Percentiles rank a stretch among this genome's conserved stretches.
phyloP scores from a whole-genome alignment of 2,797 vertebrate species.

The Channa striata region DNA sequence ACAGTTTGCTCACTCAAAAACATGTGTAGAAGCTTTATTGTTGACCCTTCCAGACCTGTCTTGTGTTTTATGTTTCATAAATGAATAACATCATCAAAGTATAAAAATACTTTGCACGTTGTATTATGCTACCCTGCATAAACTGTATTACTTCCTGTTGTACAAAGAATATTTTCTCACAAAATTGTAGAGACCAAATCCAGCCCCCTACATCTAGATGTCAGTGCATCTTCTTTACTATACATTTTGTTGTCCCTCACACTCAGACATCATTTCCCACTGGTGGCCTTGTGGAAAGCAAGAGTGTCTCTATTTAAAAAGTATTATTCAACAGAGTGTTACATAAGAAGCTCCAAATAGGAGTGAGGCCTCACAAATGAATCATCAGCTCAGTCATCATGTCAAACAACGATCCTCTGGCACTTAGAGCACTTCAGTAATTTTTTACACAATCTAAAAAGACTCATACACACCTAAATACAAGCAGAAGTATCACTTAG shows the following conservation, averaged over 20 bases:
- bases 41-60: no score
- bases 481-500: conserved; percentile 65
- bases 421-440: conserved; percentile 63
- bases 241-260: conserved; percentile 14
- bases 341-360: conserved; percentile 77
- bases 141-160: no score
- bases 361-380: conserved; percentile 72
- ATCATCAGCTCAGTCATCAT: conserved; percentile 74
- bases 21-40: no score
- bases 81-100: no score
- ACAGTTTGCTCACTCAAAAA: no score
- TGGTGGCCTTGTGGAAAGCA: conserved; percentile 53
- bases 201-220: background rate
- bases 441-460: conserved; percentile 67
- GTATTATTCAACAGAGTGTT: conserved; percentile 83
- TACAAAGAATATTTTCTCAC: no score
- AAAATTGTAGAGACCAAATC: background rate
- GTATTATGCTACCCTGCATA: no score
- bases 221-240: background rate
- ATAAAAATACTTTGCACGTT: no score
- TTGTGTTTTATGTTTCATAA: no score
- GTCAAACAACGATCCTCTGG: conserved; percentile 63
- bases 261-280: conserved; percentile 65
- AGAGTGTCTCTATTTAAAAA: conserved; percentile 80
- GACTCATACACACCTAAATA: conserved; percentile 60